Conservation (phyloP, 2,888 invertebrate genomes). For the Priocnemis perturbator region DNA sequence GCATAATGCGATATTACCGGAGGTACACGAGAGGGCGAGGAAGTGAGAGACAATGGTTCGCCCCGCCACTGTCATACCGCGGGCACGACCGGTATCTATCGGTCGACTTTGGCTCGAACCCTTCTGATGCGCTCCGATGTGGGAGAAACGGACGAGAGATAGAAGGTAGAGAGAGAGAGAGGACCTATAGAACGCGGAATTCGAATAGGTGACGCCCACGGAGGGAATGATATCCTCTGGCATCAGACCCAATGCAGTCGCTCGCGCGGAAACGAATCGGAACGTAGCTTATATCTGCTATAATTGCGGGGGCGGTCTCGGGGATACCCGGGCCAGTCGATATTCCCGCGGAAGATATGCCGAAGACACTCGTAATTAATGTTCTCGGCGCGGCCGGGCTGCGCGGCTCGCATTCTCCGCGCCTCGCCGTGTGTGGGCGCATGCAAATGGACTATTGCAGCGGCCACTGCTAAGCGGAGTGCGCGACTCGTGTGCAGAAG, state of each 20-base stretch:
- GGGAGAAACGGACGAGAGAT: conserved; percentile 10
- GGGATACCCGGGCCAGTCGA: not conserved
- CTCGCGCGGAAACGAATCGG: conserved; percentile 11
- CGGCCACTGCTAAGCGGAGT: no score
- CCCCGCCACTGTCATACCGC: conserved; percentile 27
- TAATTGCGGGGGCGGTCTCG: not conserved
- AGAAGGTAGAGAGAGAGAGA: not conserved
- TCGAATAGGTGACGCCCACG: no score
- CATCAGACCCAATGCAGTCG: not conserved
- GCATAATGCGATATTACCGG: conserved; percentile 69
- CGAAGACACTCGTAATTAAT: not conserved
- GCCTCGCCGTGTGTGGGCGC: no score
- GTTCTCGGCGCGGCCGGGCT: not conserved
- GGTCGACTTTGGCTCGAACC: conserved; percentile 43
- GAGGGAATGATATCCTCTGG: no score
- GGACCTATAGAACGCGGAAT: not conserved
- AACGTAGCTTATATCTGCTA: not conserved
- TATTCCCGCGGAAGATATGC: not conserved
- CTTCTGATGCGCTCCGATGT: conserved; percentile 21
- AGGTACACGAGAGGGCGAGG: conserved; percentile 50
- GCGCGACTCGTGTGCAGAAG: not conserved
- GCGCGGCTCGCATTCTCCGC: no score
- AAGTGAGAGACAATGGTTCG: conserved; percentile 60
- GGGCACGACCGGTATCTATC: conserved; percentile 40
- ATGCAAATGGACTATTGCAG: no score